Percentiles rank a stretch among this genome's conserved stretches.
These are phyloP conservation scores for Recurvirostra avosetta DNA, from an alignment of 2,113 vertebrate species.

Conservation along the genomic window DNA sequence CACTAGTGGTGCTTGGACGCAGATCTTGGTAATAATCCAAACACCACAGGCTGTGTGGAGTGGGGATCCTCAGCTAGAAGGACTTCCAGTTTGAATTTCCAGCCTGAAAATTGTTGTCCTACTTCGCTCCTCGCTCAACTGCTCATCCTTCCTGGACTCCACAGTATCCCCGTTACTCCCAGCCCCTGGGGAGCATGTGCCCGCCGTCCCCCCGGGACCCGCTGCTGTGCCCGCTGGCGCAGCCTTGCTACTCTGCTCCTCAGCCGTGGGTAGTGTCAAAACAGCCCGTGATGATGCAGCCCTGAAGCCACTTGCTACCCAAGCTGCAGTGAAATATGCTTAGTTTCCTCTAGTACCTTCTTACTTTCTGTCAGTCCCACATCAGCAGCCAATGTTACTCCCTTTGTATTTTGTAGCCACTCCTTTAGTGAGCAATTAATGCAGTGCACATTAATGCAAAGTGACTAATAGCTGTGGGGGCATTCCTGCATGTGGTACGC, in stretches of 20 bases:
- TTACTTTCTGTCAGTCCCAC: background rate
- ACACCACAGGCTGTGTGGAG: background rate
- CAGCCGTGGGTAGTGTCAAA: accelerated
- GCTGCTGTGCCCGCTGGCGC: background rate
- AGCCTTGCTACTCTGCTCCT: background rate
- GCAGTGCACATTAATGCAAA: background rate
- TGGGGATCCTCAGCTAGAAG: background rate
- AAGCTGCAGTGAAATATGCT: background rate
- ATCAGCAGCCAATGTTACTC: background rate
- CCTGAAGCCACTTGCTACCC: background rate
- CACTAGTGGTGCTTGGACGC: background rate
- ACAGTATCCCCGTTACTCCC: background rate
- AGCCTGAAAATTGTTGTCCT: background rate
- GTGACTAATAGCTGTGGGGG: background rate
- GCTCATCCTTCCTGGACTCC: background rate
- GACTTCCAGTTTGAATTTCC: background rate
- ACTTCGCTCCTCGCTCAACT: background rate
- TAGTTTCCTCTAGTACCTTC: background rate
- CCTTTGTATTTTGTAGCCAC: background rate
- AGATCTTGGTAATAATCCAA: background rate
- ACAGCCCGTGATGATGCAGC: accelerated
- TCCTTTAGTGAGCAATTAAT: background rate
- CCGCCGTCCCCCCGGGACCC: accelerated
- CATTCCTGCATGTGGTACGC: background rate
- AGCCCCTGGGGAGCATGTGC: background rate